Conservation (phyloP, 2,888 invertebrate genomes). For the Hoplodrina ambigua region DNA sequence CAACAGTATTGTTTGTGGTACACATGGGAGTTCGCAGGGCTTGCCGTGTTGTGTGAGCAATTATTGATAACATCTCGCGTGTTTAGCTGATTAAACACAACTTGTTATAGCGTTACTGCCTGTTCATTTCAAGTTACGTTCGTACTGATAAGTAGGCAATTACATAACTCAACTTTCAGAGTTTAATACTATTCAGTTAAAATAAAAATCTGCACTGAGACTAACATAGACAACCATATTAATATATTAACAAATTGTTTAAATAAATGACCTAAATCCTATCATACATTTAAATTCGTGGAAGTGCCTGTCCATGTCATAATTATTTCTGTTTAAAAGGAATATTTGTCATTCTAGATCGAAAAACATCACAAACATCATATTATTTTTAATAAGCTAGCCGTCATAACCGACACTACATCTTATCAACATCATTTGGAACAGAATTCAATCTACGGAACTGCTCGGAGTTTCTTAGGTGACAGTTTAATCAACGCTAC, state of each 20-base stretch:
- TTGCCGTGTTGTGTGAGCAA: background rate
- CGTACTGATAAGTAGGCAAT: background rate
- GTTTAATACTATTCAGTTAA: background rate
- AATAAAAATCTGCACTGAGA: background rate
- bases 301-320: constrained; percentile 6
- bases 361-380: constrained; percentile 12
- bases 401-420: constrained; percentile 36
- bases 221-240: too few relatives aligned
- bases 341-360: constrained; percentile 2
- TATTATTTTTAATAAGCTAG: constrained; percentile 35
- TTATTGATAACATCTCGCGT: constrained; percentile 31
- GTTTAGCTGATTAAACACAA: background rate
- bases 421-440: constrained; percentile 28
- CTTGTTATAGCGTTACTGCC: background rate
- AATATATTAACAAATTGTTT: too few relatives aligned
- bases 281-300: background rate
- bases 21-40: constrained; percentile 3
- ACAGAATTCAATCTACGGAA: constrained; percentile 53
- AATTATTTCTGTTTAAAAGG: background rate
- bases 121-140: background rate
- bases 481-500: constrained; percentile 47
- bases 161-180: background rate
- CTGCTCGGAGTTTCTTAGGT: constrained; percentile 23
- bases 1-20: constrained; percentile 12
- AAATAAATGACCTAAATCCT: background rate